Evolutionary conservation across 2,797 vertebrate genomes (phyloP), one percentile per base, ranked within the genome.

Genomic region (Tokudaia tokunoshimensis): DNA sequence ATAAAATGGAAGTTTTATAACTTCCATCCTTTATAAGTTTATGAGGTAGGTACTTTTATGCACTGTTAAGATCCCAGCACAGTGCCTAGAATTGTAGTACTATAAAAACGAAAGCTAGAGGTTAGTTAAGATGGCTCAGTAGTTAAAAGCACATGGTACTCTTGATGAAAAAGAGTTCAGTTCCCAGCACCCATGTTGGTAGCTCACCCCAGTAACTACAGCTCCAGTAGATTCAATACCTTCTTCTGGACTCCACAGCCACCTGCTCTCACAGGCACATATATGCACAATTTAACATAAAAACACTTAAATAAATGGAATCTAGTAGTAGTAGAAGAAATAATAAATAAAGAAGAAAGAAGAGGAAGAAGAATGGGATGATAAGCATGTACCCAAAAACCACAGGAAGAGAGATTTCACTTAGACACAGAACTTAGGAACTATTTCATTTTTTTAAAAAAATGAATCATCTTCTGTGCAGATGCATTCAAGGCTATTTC

Each of bases 81-180:
- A 74, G 52, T 91, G 12, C 15, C 37, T 81, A 63, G 26, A 13
- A 57, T 4, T 81, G 44, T 76, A 50, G 59, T 96, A n/a, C 91
- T 74, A 95, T 47, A 95, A 95, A 93, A 96, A 59, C 76, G 26
- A 93, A 47, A 82, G 55, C 55, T 88, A 44, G 85, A 55, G 47
- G 50, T 15, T 70, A 20, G 47, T 52, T 52, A 52, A 37, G 29
- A 70, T 72, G 34, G 65, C 22, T 87, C 65, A 55, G 47, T 55
- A 8, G 84, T 87, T 72, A 87, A 57, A 34, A 87, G n/a, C 4
- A 17, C 19, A 2, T 87, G 26, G 2, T 29, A 72, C 14, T 2
- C 34, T 72, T 57, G 67, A 7, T 24, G 17, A 72, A 72, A 24
- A 87, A 37, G 65, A 74, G 22, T 87, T 72, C 24, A n/a, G 0